Base-by-base conservation (phyloP, 2,888 invertebrate genomes). In the Onchidella celtica region DNA sequence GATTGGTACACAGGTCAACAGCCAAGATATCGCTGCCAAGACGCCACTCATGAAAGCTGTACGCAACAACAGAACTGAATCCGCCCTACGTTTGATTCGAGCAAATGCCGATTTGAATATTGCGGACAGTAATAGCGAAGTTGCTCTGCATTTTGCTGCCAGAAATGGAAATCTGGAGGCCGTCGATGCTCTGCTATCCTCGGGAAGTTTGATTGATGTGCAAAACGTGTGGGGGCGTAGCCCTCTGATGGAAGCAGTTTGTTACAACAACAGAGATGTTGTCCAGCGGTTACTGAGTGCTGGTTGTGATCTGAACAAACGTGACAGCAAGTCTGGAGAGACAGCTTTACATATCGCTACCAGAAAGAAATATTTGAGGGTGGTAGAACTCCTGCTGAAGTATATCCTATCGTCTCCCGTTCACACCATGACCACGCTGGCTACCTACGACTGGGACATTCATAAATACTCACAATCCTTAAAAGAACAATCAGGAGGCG, bases 1-100 rank as follows among this genome's bases (percentile, higher is more conserved):
- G 32, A 89, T 91, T 61, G 89, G 89, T 61, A 89, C 91, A 3
- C 89, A 91, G 77, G 89, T 91, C 24, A 90, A 92, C 82, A 90
- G 89, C 34, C 90, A 91, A 82, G 92, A 92, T 79, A 92, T 92
- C 36, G 91, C 92, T 36, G 90, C 89, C 32, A 92, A 92, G 82
- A 92, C 92, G 32, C 91, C 92, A 14, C 86, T 92, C 63, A 92
- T 92, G 92, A 92, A 92, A 83, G 91, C 92, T 0, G 92, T 92
- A 1, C 85, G 92, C 29, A 92, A 91, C 84, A 92, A 91, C 76
- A 92, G 90, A 82, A 88, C 91, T 4, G 90, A 91, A 73, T 90
- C 91, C n/a, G 90, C 91, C 9, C 82, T 91, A 36, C 83, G 91
- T 4, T 84, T 92, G 36, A 81, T 92, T 6, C 81, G 87, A 14